Evolutionary conservation across 1,140 invertebrate genomes (phyloP).

Genomic region (Thaumatotibia leucotreta): DNA sequence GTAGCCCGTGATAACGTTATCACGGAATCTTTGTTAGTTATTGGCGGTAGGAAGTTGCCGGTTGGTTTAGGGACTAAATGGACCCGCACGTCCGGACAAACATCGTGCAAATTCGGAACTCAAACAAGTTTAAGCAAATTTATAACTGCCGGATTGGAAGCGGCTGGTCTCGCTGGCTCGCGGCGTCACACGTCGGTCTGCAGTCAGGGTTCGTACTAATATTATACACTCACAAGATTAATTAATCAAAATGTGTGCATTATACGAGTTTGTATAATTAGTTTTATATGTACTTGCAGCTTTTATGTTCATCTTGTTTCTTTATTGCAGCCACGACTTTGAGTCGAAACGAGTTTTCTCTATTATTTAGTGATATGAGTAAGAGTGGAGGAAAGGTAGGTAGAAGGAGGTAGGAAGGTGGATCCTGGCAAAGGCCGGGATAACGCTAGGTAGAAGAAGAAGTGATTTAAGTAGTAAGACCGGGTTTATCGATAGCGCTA

Average conservation of each 20-base stretch:
- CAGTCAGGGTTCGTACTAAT: background rate
- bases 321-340: no score
- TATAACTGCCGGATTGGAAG: slow-evolving; percentile 62
- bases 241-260: background rate
- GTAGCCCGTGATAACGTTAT: slow-evolving; percentile 28
- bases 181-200: background rate
- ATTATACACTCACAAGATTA: background rate
- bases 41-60: slow-evolving; percentile 53
- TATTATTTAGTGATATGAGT: no score
- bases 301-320: no score
- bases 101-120: slow-evolving; percentile 64
- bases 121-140: slow-evolving; percentile 71
- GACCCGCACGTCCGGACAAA: slow-evolving; percentile 68
- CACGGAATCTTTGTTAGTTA: slow-evolving; percentile 39
- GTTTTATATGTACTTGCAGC: no score
- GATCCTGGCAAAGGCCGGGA: no score
- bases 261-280: background rate
- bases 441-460: no score
- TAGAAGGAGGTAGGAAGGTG: no score
- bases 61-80: slow-evolving; percentile 59
- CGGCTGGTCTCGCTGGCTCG: slow-evolving; percentile 35
- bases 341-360: no score
- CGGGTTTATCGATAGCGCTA: no score
- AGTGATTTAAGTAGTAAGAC: no score
- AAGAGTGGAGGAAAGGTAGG: no score